Percentiles rank a stretch among this genome's conserved stretches.
These are phyloP conservation scores for Tachycineta bicolor DNA, from an alignment of 2,113 vertebrate genomes.

Conservation along the genomic window DNA sequence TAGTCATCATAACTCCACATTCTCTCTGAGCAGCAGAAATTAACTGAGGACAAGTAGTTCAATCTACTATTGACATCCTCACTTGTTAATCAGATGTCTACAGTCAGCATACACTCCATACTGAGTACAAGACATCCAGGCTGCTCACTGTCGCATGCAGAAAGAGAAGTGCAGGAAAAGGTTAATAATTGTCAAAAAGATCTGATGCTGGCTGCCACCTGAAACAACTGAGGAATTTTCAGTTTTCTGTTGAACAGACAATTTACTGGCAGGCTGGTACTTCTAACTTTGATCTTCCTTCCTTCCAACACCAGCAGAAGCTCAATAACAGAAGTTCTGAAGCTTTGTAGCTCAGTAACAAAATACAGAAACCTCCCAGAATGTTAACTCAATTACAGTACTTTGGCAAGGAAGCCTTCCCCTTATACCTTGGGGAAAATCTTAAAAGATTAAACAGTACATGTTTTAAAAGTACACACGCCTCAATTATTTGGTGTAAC, in stretches of 20 bases:
- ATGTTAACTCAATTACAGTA: slow-evolving; percentile 43
- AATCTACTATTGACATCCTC: not conserved
- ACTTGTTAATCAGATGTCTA: not conserved
- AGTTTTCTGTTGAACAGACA: slow-evolving; percentile 30
- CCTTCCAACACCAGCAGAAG: slow-evolving; percentile 16
- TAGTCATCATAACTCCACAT: not conserved
- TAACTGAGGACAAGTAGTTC: not conserved
- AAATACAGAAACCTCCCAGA: slow-evolving; percentile 28
- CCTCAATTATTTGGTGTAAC: not conserved
- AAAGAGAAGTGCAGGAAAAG: not conserved
- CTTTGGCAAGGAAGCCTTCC: slow-evolving; percentile 39
- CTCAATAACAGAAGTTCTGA: not conserved
- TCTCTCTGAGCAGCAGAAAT: not conserved
- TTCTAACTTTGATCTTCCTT: slow-evolving; percentile 33
- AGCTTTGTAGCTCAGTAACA: slow-evolving; percentile 38
- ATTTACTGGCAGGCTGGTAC: not conserved
- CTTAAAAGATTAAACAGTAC: not conserved
- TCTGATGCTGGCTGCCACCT: slow-evolving; percentile 10
- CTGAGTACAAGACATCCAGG: not conserved
- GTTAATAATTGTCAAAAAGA: not conserved
- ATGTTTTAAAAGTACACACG: not conserved
- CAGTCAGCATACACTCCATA: not conserved
- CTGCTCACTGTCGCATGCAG: not conserved
- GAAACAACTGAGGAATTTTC: not conserved
- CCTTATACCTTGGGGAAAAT: slow-evolving; percentile 19